phyloP scores from a whole-genome alignment of 2,797 vertebrate genomes.

The Falco concolor region DNA sequence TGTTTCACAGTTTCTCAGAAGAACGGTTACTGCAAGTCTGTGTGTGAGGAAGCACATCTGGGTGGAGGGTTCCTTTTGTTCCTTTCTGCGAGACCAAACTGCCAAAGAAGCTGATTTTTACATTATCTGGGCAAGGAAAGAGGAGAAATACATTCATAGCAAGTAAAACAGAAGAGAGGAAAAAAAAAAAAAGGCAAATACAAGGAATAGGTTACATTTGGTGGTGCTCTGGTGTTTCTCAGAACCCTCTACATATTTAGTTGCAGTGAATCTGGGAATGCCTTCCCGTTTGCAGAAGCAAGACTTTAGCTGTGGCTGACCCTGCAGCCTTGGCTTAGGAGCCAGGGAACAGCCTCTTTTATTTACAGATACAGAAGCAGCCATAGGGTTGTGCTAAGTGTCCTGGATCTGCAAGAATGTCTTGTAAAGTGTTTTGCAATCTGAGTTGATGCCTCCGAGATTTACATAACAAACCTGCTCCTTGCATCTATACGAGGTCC shows the following conservation, averaged over 20 bases:
- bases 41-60: neutral
- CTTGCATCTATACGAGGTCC: neutral
- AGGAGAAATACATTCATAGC: neutral
- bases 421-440: neutral
- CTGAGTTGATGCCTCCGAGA: neutral
- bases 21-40: neutral
- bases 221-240: neutral
- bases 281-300: neutral
- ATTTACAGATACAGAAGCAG: neutral
- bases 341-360: neutral
- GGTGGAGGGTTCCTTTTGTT: neutral
- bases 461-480: accelerated
- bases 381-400: neutral
- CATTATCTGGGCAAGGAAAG: neutral
- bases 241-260: neutral
- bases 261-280: neutral
- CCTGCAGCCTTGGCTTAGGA: neutral
- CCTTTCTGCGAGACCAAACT: neutral
- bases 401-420: neutral
- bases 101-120: neutral
- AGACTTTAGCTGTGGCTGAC: neutral
- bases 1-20: neutral
- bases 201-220: neutral
- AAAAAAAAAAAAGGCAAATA: neutral
- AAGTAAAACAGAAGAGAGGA: neutral